phyloP scores from a whole-genome alignment of 2,113 vertebrate genomes.

The Nothocercus julius region DNA sequence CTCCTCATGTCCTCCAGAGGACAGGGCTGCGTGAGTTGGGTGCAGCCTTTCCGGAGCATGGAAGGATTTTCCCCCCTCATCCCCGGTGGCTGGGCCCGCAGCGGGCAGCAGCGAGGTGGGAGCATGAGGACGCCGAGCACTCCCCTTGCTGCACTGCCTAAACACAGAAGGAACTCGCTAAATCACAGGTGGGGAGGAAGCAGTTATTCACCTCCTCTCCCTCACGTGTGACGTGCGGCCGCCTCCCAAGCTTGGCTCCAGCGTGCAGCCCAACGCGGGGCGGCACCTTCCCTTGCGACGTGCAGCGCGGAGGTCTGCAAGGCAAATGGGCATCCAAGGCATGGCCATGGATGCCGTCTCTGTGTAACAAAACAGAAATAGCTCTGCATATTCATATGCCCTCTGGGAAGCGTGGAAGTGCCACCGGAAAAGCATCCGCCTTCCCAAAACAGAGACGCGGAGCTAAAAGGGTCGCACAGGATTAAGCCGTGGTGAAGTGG shows the following conservation, averaged over 20 bases:
- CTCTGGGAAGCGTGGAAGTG: background rate
- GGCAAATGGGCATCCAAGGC: too few species aligned
- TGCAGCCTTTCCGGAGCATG: fast-evolving
- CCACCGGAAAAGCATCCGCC: fast-evolving
- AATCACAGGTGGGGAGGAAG: background rate
- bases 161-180: background rate
- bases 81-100: background rate
- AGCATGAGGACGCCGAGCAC: background rate
- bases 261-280: background rate
- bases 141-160: fast-evolving
- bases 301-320: background rate
- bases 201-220: background rate
- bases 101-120: fast-evolving
- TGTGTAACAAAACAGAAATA: background rate
- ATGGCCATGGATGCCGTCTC: background rate
- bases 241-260: background rate
- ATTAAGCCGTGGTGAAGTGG: background rate
- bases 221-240: fast-evolving
- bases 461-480: background rate
- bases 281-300: background rate
- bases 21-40: background rate
- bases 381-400: background rate
- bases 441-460: background rate
- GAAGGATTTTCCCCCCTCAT: background rate
- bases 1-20: background rate